Evolutionary conservation across 2,797 vertebrate genomes (phyloP).

Genomic region (Acridotheres tristis): DNA sequence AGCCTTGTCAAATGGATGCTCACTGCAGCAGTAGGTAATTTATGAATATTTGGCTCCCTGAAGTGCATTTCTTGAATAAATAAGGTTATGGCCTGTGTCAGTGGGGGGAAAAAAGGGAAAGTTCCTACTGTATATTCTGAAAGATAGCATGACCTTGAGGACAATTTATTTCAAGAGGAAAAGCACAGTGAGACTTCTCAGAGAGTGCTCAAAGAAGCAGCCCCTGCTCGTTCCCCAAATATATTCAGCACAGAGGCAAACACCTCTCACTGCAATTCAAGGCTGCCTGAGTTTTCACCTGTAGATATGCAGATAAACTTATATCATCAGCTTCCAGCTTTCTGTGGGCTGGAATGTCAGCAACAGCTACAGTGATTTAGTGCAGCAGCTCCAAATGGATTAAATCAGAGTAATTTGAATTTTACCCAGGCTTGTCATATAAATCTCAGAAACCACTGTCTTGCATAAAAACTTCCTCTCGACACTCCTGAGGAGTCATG

Average conservation of each 20-base stretch:
- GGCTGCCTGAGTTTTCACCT: constrained; percentile 67
- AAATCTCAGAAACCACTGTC: constrained; percentile 77
- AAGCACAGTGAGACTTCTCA: neutral
- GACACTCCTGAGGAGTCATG: constrained; percentile 55
- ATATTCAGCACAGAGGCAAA: constrained; percentile 48
- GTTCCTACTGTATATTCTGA: neutral
- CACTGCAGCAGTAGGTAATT: neutral
- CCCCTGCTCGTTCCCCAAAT: constrained; percentile 37
- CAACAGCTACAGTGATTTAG: constrained; percentile 76
- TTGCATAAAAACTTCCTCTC: constrained; percentile 75
- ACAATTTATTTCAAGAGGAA: constrained; percentile 28
- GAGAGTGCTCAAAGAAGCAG: neutral
- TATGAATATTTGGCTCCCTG: neutral
- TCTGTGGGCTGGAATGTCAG: constrained; percentile 72
- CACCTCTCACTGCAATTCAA: constrained; percentile 46
- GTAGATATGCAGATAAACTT: constrained; percentile 74
- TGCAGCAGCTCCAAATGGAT: constrained; percentile 75
- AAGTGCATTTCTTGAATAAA: neutral
- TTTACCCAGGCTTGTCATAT: constrained; percentile 77
- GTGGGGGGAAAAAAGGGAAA: neutral
- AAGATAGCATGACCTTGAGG: constrained; percentile 21
- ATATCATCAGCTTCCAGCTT: constrained; percentile 56
- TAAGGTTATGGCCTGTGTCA: neutral
- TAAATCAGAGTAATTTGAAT: constrained; percentile 81
- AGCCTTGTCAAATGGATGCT: neutral